Base-by-base conservation (phyloP, 2,113 vertebrate genomes). In the Aegotheles bennettii region DNA sequence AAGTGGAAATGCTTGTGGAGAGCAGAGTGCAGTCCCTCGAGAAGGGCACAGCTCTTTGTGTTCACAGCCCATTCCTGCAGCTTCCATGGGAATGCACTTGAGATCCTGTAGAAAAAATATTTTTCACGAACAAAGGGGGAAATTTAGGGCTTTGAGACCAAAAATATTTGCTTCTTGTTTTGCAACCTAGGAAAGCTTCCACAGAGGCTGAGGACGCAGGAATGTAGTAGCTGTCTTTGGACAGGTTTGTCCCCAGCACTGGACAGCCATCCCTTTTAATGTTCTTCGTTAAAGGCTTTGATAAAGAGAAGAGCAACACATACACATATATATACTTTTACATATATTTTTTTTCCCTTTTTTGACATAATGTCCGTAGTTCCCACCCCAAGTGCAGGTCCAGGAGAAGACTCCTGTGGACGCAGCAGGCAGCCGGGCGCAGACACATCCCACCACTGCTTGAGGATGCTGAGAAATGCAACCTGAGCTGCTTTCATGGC, bases 271-370 rank as follows among this genome's bases (percentile, higher is more conserved):
- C 33, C 17, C 33, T 85, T 68, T 57, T 4, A 48, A 53, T 24
- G 33, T 19, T 54, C 56, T 85, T 65, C 31, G 26, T 60, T 77
- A 42, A 83, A 84, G 35, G 23, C 40, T 87, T 86, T 65, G 59
- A 74, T 88, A 90, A 82, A 89, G 61, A 70, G 45, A 69, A 26
- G 36, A 88, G 14, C n/a, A 95, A 91, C 38, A 93, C 74, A 88
- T 67, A 96, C 68, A 96, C 68, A 96, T 78, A 90, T 69, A 89
- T 84, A 87, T 91, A 91, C 20, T 80, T 84, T 6, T 35, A 87
- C 31, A 86, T 45, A 57, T 15, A 29, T 33, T 23, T 11, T 2
- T 1, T 1, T 11, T n/a, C 18, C n/a, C 14, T 16, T 87, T 95
- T 93, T 89, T 83, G 79, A 87, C 38, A 70, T n/a, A 57, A 80